A percentile compares a stretch with the other conserved stretches of the same genome.
phyloP scores from a whole-genome alignment of 2,888 invertebrate genomes.

The Sinelater perroti region DNA sequence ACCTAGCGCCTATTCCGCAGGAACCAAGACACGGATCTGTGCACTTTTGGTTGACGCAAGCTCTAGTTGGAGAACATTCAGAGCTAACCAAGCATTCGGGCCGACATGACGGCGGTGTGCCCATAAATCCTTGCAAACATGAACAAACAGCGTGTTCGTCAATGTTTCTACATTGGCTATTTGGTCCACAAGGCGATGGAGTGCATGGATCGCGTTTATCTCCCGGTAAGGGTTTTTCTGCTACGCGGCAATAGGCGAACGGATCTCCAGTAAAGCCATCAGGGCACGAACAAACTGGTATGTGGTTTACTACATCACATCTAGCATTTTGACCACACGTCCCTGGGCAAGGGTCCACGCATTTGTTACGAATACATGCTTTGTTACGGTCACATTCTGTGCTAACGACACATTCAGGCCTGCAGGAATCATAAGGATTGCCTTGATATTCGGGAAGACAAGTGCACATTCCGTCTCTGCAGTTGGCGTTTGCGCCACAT shows the following conservation, averaged over 20 bases:
- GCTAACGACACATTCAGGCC: constrained; percentile 76
- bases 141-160: constrained; percentile 64
- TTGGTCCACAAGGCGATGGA: constrained; percentile 65
- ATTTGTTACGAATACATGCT: constrained; percentile 74
- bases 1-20: constrained; percentile 65
- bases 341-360: constrained; percentile 74
- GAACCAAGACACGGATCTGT: constrained; percentile 66
- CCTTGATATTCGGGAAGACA: constrained; percentile 71
- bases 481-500: constrained; percentile 78
- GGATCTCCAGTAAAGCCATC: constrained; percentile 75
- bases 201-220: constrained; percentile 58
- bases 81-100: constrained; percentile 65
- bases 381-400: constrained; percentile 71
- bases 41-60: constrained; percentile 66
- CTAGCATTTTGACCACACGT: constrained; percentile 75
- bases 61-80: constrained; percentile 63
- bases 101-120: constrained; percentile 65
- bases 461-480: constrained; percentile 69
- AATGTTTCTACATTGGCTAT: constrained; percentile 64
- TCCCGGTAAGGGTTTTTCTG: constrained; percentile 47
- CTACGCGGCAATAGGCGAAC: constrained; percentile 59
- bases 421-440: constrained; percentile 73
- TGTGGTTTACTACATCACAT: constrained; percentile 77
- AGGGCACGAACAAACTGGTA: constrained; percentile 76
- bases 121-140: constrained; percentile 63